phyloP scores from a whole-genome alignment of 2,797 vertebrate species.

The Denticeps clupeoides region DNA sequence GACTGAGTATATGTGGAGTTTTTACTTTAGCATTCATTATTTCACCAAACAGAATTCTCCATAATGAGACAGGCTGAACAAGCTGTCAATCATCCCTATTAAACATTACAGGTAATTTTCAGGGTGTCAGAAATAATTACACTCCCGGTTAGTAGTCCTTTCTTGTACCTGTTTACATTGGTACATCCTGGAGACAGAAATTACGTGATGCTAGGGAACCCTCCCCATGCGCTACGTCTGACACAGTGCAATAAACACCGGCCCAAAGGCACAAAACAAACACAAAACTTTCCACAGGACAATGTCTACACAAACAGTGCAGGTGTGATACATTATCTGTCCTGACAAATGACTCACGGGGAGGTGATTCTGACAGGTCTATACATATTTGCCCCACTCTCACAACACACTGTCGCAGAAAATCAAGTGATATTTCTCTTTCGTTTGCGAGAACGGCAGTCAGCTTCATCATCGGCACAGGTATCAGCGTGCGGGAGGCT shows the following conservation, averaged over 20 bases:
- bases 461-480: neutral
- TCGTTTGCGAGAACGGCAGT: neutral
- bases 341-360: constrained; percentile 12
- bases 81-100: too few species aligned
- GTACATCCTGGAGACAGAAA: too few species aligned
- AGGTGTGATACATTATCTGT: constrained; percentile 12
- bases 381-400: constrained; percentile 16
- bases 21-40: too few species aligned
- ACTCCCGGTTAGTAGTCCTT: too few species aligned
- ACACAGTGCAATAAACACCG: neutral
- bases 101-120: too few species aligned
- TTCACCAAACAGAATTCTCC: too few species aligned
- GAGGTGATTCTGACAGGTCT: constrained; percentile 21
- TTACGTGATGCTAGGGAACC: too few species aligned
- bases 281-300: neutral
- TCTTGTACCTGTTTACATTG: too few species aligned
- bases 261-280: neutral
- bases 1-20: too few species aligned
- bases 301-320: neutral
- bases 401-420: neutral
- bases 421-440: neutral
- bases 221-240: too few species aligned
- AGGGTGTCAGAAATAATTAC: too few species aligned
- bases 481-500: constrained; percentile 1
- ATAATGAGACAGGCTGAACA: too few species aligned